These are phyloP conservation scores for Tiliacea aurago DNA, from an alignment of 2,888 invertebrate genomes.

Conservation along the genomic window DNA sequence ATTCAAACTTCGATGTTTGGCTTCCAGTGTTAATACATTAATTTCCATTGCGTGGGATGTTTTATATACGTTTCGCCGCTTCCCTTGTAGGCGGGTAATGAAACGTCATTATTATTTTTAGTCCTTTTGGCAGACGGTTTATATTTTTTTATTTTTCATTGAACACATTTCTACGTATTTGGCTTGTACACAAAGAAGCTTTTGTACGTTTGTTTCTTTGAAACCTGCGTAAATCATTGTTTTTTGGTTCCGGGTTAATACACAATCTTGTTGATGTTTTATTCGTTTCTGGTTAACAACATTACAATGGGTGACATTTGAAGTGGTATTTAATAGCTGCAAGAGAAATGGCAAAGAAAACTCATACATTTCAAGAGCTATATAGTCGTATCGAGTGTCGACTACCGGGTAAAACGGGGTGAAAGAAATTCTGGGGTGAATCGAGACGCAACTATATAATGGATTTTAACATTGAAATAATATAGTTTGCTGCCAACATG, in stretches of 20 bases:
- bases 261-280: conserved; percentile 2
- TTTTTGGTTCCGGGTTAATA: conserved; percentile 28
- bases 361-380: too few relatives aligned
- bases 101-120: conserved; percentile 75
- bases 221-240: conserved; percentile 21
- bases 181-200: conserved; percentile 65
- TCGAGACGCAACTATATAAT: too few relatives aligned
- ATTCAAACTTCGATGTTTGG: conserved; percentile 36
- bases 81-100: conserved; percentile 61
- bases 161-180: conserved; percentile 75
- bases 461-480: too few relatives aligned
- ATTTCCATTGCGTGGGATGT: conserved; percentile 54
- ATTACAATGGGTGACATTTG: neutral
- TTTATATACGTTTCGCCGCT: conserved; percentile 57
- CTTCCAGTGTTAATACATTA: conserved; percentile 50
- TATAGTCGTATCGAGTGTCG: too few relatives aligned
- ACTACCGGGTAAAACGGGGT: too few relatives aligned
- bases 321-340: neutral
- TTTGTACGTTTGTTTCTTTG: conserved; percentile 50
- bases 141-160: conserved; percentile 62
- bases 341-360: neutral
- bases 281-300: neutral
- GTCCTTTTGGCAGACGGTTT: conserved; percentile 70
- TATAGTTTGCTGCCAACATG: too few relatives aligned
- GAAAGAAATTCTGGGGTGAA: too few relatives aligned